Evolutionary conservation across 2,113 vertebrate genomes (phyloP).

Genomic region (Ovis aries): DNA sequence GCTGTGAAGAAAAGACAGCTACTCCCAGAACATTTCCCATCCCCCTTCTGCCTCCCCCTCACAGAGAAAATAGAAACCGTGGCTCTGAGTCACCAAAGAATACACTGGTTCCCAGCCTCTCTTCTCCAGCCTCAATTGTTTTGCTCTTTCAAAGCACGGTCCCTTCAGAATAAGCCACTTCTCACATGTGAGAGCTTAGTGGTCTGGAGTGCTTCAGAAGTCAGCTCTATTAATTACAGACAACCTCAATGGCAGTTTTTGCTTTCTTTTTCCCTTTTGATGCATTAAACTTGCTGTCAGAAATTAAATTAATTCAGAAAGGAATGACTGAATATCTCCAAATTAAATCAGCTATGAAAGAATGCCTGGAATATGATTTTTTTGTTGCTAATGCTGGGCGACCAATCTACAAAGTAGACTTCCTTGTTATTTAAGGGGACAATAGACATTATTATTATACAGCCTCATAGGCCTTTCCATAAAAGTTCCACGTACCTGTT

Average conservation of each 20-base stretch:
- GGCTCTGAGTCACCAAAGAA: not conserved
- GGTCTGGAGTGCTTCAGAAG: not conserved
- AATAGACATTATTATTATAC: not conserved
- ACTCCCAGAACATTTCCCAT: constrained; percentile 25
- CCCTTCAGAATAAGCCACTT: constrained; percentile 4
- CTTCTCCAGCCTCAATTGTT: not conserved
- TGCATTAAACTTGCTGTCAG: constrained; percentile 36
- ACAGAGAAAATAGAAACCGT: not conserved
- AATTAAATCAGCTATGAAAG: constrained; percentile 33
- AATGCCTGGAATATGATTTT: not conserved
- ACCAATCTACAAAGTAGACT: not conserved
- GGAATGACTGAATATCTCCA: constrained; percentile 18
- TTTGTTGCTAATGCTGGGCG: not conserved
- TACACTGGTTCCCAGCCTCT: not conserved
- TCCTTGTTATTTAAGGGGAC: constrained; percentile 13
- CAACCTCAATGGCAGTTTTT: not conserved
- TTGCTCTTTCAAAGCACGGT: not conserved
- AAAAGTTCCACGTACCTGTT: not conserved
- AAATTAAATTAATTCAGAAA: constrained; percentile 63
- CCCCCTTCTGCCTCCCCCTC: constrained; percentile 19
- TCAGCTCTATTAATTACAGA: constrained; percentile 21
- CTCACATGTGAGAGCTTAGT: not conserved
- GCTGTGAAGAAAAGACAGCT: constrained; percentile 45
- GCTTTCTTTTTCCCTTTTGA: constrained; percentile 40
- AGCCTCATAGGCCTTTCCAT: not conserved